Conservation (phyloP, 2,797 vertebrate genomes). For the Cyprinella venusta region DNA sequence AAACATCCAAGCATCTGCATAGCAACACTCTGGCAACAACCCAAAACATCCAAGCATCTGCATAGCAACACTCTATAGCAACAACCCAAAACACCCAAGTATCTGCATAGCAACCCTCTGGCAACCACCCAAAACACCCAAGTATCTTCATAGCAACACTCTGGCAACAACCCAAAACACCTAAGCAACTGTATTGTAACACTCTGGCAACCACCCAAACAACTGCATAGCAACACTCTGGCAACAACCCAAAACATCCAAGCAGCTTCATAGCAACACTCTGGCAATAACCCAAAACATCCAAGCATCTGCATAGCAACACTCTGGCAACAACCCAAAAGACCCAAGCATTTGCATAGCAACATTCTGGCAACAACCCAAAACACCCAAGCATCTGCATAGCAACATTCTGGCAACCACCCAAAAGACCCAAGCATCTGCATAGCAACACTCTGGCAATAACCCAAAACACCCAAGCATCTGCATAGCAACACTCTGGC, state of each 20-base stretch:
- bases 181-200: neutral
- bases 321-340: neutral
- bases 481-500: neutral
- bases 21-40: neutral
- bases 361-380: fast-evolving
- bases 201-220: neutral
- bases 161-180: neutral
- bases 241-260: neutral
- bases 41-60: neutral
- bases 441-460: neutral
- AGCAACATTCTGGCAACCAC: neutral
- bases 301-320: neutral
- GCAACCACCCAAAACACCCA: neutral
- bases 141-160: neutral
- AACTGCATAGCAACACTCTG: neutral
- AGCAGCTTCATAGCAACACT: neutral
- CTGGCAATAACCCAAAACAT: neutral
- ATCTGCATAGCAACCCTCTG: neutral
- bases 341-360: fast-evolving
- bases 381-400: neutral
- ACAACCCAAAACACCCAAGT: neutral
- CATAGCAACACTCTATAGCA: neutral
- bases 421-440: neutral
- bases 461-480: neutral
- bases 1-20: neutral